Evolutionary conservation across 1,140 invertebrate species (phyloP).

Genomic region (Drosophila pallidifrons): DNA sequence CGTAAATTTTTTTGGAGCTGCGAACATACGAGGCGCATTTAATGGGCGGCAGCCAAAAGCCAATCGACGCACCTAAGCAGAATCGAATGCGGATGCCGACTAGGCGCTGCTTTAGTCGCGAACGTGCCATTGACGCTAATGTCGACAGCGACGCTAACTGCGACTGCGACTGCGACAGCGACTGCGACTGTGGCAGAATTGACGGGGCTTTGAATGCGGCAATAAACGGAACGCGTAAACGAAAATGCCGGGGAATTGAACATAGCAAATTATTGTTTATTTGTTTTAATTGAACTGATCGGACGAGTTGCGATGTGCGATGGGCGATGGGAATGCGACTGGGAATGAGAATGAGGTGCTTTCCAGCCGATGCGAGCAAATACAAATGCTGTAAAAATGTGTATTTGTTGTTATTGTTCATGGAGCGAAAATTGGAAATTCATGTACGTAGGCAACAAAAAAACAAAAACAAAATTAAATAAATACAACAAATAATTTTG

Average conservation of each 20-base stretch:
- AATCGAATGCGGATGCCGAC: slow-evolving; percentile 17
- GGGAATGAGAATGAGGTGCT: slow-evolving; percentile 35
- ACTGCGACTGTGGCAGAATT: background rate
- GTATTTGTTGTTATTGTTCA: slow-evolving; percentile 20
- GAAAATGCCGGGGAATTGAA: slow-evolving; percentile 58
- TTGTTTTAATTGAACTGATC: slow-evolving; percentile 51
- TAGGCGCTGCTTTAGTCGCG: background rate
- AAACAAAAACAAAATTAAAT: slow-evolving; percentile 25
- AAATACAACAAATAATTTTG: slow-evolving; percentile 27
- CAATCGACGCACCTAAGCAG: slow-evolving; percentile 40
- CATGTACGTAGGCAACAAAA: slow-evolving; percentile 17
- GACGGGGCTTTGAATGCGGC: slow-evolving; percentile 10
- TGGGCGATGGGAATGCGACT: background rate
- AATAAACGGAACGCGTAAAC: slow-evolving; percentile 53
- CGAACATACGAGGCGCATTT: slow-evolving; percentile 54
- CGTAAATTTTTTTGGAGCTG: slow-evolving; percentile 60
- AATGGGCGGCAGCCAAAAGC: slow-evolving; percentile 42
- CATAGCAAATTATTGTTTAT: slow-evolving; percentile 72
- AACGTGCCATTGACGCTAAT: slow-evolving; percentile 34
- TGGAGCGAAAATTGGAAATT: slow-evolving; percentile 8
- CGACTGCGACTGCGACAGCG: slow-evolving; percentile 1
- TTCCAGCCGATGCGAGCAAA: slow-evolving; percentile 37
- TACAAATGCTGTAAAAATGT: slow-evolving; percentile 46
- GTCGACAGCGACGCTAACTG: slow-evolving; percentile 1
- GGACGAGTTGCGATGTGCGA: background rate